A percentile compares a stretch with the other conserved stretches of the same genome.
Evolutionary conservation across 2,113 vertebrate species (phyloP).

Genomic region (Scartelaos histophorus): DNA sequence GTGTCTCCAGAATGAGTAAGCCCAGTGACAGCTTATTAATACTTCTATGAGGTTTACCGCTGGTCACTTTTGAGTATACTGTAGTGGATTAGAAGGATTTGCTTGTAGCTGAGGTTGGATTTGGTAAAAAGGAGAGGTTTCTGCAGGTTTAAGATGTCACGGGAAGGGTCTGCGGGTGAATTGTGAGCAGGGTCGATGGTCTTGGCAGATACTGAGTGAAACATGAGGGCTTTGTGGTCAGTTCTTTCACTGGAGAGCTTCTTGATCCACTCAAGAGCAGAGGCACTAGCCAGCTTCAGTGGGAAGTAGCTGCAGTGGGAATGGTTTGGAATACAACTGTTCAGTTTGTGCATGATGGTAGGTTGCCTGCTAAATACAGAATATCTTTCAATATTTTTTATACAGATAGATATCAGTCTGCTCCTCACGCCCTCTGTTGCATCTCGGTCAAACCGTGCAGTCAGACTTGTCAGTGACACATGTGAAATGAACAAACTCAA

Average conservation of each 20-base stretch:
- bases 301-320: slow-evolving; percentile 36
- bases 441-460: too few relatives aligned
- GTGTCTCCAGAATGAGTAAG: slow-evolving; percentile 77
- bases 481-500: too few relatives aligned
- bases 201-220: slow-evolving; percentile 52
- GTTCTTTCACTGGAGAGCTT: slow-evolving; percentile 42
- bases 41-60: slow-evolving; percentile 72
- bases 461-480: too few relatives aligned
- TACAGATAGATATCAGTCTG: too few relatives aligned
- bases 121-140: slow-evolving; percentile 44
- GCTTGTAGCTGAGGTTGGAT: slow-evolving; percentile 78
- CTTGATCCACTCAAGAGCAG: slow-evolving; percentile 57
- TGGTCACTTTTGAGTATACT: slow-evolving; percentile 80
- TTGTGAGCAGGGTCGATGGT: slow-evolving; percentile 59
- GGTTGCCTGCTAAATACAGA: too few relatives aligned
- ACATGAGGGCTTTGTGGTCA: slow-evolving; percentile 56
- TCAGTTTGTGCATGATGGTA: background rate
- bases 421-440: too few relatives aligned
- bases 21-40: slow-evolving; percentile 80
- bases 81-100: slow-evolving; percentile 82
- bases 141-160: slow-evolving; percentile 68
- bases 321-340: background rate
- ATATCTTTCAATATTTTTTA: too few relatives aligned
- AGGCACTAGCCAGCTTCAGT: slow-evolving; percentile 43
- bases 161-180: slow-evolving; percentile 59